Conservation (phyloP, 2,888 invertebrate genomes). For the Aethes cnicana region DNA sequence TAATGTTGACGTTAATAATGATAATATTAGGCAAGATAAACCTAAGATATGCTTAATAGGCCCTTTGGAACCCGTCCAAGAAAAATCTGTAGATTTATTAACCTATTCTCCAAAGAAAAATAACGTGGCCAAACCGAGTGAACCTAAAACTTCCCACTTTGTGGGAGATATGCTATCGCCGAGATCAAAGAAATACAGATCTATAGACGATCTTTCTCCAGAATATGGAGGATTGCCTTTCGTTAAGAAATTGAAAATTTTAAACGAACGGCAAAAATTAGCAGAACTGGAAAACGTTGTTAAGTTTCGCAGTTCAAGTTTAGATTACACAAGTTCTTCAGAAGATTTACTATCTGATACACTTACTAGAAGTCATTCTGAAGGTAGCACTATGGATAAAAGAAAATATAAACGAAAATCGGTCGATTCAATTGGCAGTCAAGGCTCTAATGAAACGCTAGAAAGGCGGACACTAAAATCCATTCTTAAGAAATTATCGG, state of each 20-base stretch:
- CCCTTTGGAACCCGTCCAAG: slow-evolving; percentile 74
- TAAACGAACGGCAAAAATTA: slow-evolving; percentile 93
- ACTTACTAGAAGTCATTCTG: slow-evolving; percentile 90
- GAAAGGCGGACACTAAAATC: slow-evolving; percentile 92
- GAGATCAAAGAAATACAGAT: slow-evolving; percentile 87
- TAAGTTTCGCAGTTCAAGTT: slow-evolving; percentile 89
- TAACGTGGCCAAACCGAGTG: slow-evolving; percentile 46
- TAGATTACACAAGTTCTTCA: slow-evolving; percentile 86
- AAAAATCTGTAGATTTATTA: slow-evolving; percentile 72
- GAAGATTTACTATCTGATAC: slow-evolving; percentile 82
- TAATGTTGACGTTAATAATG: slow-evolving; percentile 63
- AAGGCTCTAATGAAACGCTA: slow-evolving; percentile 88
- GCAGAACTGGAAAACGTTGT: slow-evolving; percentile 91
- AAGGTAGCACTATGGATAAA: slow-evolving; percentile 89
- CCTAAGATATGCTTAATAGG: slow-evolving; percentile 69
- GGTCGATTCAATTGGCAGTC: slow-evolving; percentile 60
- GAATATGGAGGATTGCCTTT: slow-evolving; percentile 93
- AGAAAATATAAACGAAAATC: slow-evolving; percentile 74
- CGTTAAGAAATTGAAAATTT: slow-evolving; percentile 93
- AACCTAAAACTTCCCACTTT: slow-evolving; percentile 46
- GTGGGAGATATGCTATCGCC: slow-evolving; percentile 59
- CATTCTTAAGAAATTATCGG: slow-evolving; percentile 91
- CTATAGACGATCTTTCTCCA: slow-evolving; percentile 93
- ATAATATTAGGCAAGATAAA: slow-evolving; percentile 64
- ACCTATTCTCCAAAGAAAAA: slow-evolving; percentile 67